Evolutionary conservation across 2,888 invertebrate genomes (phyloP).

Genomic region (Ditula angustiorana): DNA sequence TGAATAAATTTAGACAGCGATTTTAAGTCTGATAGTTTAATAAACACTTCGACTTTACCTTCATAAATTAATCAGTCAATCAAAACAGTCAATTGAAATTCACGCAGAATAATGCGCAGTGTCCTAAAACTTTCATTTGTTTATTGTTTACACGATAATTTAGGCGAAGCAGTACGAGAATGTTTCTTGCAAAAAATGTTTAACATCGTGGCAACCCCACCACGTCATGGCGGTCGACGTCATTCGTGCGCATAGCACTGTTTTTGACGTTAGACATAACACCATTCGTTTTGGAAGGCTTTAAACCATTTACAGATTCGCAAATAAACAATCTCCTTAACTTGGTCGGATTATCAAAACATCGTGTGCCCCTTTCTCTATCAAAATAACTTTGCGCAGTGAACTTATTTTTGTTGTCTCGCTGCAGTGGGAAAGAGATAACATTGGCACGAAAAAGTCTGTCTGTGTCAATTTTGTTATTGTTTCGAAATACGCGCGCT

Average conservation of each 20-base stretch:
- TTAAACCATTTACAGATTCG: background rate
- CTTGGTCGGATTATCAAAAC: conserved; percentile 16
- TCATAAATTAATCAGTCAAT: too few species aligned
- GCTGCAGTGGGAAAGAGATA: conserved; percentile 10
- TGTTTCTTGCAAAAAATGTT: background rate
- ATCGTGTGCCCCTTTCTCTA: background rate
- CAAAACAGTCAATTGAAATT: too few species aligned
- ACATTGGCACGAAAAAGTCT: background rate
- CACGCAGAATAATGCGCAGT: too few species aligned
- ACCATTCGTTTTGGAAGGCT: background rate
- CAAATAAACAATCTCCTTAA: background rate
- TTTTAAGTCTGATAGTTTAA: too few species aligned
- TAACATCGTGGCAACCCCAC: conserved; percentile 13
- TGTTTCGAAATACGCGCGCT: background rate
- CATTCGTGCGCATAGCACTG: conserved; percentile 13
- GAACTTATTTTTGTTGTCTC: background rate
- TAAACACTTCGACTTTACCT: too few species aligned
- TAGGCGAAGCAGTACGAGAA: too few species aligned
- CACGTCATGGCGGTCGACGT: conserved; percentile 29
- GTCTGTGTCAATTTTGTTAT: too few species aligned
- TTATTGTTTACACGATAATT: too few species aligned
- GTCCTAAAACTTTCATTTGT: too few species aligned
- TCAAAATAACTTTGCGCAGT: background rate
- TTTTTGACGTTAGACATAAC: conserved; percentile 13
- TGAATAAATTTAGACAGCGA: too few species aligned